Evolutionary conservation across 2,888 invertebrate species (phyloP), one percentile per base, ranked within the genome.

Genomic region (Hypomecis punctinalis): DNA sequence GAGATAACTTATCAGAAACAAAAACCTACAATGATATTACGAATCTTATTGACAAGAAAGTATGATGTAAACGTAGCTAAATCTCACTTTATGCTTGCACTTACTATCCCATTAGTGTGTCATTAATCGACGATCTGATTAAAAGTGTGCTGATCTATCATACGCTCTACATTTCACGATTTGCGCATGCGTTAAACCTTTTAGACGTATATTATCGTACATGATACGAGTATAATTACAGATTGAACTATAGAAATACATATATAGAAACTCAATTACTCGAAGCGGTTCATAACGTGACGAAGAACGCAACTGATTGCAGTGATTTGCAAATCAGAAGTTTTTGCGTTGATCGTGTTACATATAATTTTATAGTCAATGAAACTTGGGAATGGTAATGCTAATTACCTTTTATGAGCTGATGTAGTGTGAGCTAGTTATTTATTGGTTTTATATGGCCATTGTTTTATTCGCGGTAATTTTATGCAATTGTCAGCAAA

Each of bases 321-420:
- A 70, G 69, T 68, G 51, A 72, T 72, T 72, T 67, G 61, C 67
- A 61, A 62, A 70, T 70, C 63, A 69, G 49, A 68, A 48, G 43
- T 72, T 72, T 72, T 72, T 72, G 67, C 70, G 51, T 48, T 55
- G 57, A 68, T 68, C 68, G 61, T 47, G 47, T 63, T 63, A 70
- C 56, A 61, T 61, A 63, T 67, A 65, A 68, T 63, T 61, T 68
- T 49, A 60, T 55, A 48, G 58, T 39, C 46, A 47, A 55, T 62
- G 54, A 51, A 57, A 65, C 43, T 54, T 40, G 52, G 54, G 61
- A 56, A 58, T 66, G 63, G 36, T 59, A 48, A 62, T 61, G 54
- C 59, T 64, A 60, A 67, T 59, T 40, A 57, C 42, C 23, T 49
- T 51, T 13, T 58, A 58, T 53, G 53, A 61, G 52, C 35, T 51